These are phyloP conservation scores for pig (Sus scrofa) DNA, from an alignment of 2,113 vertebrate species.

Conservation along the genomic window T2T-Sscrofa CM000829.6:36727501-36728000, in stretches of 20 bases:
- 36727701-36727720: background rate
- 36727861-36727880: constrained; percentile 51
- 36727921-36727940: constrained; percentile 24
- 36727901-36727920: background rate
- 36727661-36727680: background rate
- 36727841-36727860: constrained; percentile 41
- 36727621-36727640: background rate
- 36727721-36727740: background rate
- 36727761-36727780: background rate
- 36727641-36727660: background rate
- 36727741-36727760: constrained; percentile 2
- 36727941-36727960: background rate
- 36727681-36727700: constrained; percentile 27
- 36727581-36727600: background rate
- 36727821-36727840: constrained; percentile 14
- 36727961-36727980: background rate
- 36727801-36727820: background rate
- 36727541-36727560: background rate
- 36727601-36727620: background rate
- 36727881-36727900: background rate
- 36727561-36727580: background rate
- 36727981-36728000: background rate
- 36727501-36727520: background rate
- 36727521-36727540: background rate
- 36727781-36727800: constrained; percentile 20